phyloP scores from a whole-genome alignment of 2,113 vertebrate species.

The Probosciger aterrimus region DNA sequence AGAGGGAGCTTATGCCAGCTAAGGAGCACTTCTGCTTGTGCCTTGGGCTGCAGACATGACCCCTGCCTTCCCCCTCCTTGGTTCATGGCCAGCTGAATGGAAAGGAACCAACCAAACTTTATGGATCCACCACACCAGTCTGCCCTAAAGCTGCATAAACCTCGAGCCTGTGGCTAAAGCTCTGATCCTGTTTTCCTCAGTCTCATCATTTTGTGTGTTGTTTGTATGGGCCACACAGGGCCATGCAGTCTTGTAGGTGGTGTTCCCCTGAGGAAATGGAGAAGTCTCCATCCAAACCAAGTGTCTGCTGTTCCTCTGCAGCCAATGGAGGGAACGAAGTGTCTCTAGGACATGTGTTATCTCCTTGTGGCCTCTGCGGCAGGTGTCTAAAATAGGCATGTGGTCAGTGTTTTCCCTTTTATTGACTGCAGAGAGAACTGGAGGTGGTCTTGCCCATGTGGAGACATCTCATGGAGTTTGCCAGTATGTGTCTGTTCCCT shows the following conservation, averaged over 20 bases:
- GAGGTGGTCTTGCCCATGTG: not conserved
- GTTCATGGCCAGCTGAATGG: not conserved
- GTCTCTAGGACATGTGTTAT: not conserved
- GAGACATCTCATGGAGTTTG: not conserved
- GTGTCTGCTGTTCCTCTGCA: not conserved
- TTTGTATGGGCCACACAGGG: not conserved
- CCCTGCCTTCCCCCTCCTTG: not conserved
- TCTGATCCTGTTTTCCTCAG: not conserved
- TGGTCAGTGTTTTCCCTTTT: not conserved
- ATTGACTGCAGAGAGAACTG: not conserved
- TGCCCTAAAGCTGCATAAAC: not conserved
- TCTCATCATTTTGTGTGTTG: not conserved
- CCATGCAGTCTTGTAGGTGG: not conserved
- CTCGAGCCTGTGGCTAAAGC: not conserved
- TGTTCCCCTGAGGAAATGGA: not conserved
- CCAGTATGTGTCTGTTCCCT: not conserved
- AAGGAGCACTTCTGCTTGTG: not conserved
- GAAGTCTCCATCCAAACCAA: not conserved
- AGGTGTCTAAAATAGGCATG: not conserved
- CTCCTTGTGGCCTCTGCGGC: not conserved
- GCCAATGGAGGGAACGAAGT: not conserved
- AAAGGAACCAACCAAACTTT: not conserved
- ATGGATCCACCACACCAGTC: not conserved
- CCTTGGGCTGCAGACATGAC: not conserved
- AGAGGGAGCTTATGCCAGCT: not conserved